A percentile compares a stretch with the other conserved stretches of the same genome.
Conservation (phyloP, 2,888 invertebrate species). For the Synanthedon formicaeformis region DNA sequence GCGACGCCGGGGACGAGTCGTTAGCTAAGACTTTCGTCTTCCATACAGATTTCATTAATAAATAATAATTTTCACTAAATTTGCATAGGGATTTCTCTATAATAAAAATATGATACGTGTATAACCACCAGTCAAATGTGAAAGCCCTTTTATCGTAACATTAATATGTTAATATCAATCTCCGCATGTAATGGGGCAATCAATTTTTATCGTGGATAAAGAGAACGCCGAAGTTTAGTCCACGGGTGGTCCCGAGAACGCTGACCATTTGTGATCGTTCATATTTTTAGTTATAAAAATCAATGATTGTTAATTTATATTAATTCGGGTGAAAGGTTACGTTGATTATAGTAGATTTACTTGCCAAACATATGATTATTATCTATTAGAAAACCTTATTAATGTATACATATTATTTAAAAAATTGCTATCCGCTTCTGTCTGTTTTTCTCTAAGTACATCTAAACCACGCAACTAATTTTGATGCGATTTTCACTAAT, state of each 20-base stretch:
- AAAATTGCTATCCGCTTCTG: no score
- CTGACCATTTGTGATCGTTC: background rate
- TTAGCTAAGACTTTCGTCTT: no score
- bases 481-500: no score
- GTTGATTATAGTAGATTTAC: no score
- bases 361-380: no score
- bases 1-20: no score
- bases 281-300: background rate
- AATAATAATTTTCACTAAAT: background rate
- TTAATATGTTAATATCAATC: slow-evolving; percentile 45
- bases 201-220: slow-evolving; percentile 42
- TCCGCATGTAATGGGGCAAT: slow-evolving; percentile 34
- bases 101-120: background rate
- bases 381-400: no score
- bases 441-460: no score
- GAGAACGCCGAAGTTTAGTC: slow-evolving; percentile 32
- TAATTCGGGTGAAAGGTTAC: background rate
- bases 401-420: no score
- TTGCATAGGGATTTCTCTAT: background rate
- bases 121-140: background rate
- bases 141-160: slow-evolving; percentile 27
- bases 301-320: background rate
- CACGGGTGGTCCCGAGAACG: slow-evolving; percentile 34
- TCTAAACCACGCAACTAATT: no score
- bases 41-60: background rate